Percentiles rank a stretch among this genome's conserved stretches.
Evolutionary conservation across 2,888 invertebrate species (phyloP).

Genomic region (Ormyrus pomaceus): DNA sequence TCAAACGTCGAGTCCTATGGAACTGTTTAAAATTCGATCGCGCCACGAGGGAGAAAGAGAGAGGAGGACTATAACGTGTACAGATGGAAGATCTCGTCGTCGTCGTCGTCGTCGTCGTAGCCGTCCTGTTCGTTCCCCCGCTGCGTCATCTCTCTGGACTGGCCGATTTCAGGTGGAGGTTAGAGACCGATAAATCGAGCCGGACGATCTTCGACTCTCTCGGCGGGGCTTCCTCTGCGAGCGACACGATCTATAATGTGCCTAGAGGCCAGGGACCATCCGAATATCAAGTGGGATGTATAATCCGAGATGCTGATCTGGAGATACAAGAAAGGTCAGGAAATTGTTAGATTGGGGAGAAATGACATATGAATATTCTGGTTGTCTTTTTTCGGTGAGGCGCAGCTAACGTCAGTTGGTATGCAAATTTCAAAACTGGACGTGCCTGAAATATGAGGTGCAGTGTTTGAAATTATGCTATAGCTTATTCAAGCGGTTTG

Average conservation of each 20-base stretch:
- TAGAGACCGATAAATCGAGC: constrained; percentile 40
- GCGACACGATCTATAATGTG: constrained; percentile 37
- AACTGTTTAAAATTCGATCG: constrained; percentile 54
- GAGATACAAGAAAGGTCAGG: too few relatives aligned
- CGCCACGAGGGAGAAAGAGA: neutral
- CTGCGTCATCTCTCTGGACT: constrained; percentile 30
- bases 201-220: constrained; percentile 34
- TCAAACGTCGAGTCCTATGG: neutral
- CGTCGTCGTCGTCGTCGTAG: neutral
- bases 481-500: too few relatives aligned
- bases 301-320: neutral
- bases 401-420: too few relatives aligned
- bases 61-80: neutral
- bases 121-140: constrained; percentile 29
- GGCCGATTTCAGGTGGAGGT: constrained; percentile 16
- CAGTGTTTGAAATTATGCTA: too few relatives aligned
- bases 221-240: constrained; percentile 36
- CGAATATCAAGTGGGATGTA: constrained; percentile 20
- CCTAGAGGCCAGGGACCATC: neutral
- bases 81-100: constrained; percentile 46
- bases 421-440: too few relatives aligned
- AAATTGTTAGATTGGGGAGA: too few relatives aligned
- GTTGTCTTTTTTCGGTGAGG: too few relatives aligned
- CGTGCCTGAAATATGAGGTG: too few relatives aligned
- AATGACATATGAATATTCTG: too few relatives aligned